Percentiles rank a stretch among this genome's conserved stretches.
These are phyloP conservation scores for Channa maculata DNA, from an alignment of 2,113 vertebrate genomes.

Conservation along the genomic window DNA sequence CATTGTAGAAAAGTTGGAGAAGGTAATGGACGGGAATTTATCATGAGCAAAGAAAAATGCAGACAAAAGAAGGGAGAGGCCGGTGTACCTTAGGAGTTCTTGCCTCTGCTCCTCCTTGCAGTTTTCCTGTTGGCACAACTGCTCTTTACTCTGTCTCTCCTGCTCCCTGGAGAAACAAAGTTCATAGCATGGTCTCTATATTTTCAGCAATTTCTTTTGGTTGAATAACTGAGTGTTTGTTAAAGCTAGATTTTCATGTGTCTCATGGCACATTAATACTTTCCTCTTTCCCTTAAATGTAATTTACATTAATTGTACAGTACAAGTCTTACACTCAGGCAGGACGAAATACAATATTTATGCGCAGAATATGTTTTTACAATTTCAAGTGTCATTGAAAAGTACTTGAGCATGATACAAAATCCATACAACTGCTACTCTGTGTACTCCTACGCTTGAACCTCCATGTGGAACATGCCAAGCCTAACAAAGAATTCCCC, in stretches of 20 bases:
- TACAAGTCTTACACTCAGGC: background rate
- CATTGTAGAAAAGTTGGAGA: slow-evolving; percentile 44
- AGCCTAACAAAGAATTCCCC: slow-evolving; percentile 35
- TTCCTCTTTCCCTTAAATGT: background rate
- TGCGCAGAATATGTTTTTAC: slow-evolving; percentile 34
- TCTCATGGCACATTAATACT: background rate
- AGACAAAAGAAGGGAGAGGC: slow-evolving; percentile 4
- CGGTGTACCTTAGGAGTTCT: slow-evolving; percentile 84
- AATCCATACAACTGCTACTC: slow-evolving; percentile 51
- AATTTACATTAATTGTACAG: slow-evolving; percentile 9
- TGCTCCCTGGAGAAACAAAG: slow-evolving; percentile 82
- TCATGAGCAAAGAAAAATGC: background rate
- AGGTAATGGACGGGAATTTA: slow-evolving; percentile 16
- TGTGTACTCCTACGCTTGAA: slow-evolving; percentile 45
- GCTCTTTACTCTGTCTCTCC: slow-evolving; percentile 81
- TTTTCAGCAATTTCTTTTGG: background rate
- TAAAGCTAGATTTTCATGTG: too few relatives aligned
- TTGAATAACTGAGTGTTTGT: too few relatives aligned
- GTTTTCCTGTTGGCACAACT: slow-evolving; percentile 81
- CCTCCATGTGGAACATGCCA: slow-evolving; percentile 43
- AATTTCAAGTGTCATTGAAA: slow-evolving; percentile 48
- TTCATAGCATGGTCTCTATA: slow-evolving; percentile 14
- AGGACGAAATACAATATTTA: slow-evolving; percentile 26
- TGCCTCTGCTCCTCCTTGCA: slow-evolving; percentile 80
- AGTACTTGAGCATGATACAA: slow-evolving; percentile 48